These are phyloP conservation scores for Takifugu ocellatus DNA, from an alignment of 2,797 vertebrate species.

Conservation along the genomic window DNA sequence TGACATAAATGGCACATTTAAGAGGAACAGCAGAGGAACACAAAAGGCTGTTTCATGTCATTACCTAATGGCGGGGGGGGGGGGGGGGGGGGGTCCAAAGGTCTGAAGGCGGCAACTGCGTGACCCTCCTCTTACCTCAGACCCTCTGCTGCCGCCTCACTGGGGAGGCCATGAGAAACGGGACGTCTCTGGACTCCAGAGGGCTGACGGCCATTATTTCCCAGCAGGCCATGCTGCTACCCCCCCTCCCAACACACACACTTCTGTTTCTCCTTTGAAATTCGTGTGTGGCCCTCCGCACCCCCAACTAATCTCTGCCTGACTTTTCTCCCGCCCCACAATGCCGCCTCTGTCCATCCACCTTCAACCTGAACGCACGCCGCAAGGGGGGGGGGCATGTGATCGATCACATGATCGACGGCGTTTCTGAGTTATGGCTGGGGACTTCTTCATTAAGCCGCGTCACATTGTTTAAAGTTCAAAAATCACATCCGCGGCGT, in stretches of 20 bases:
- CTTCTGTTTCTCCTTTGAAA: constrained; percentile 46
- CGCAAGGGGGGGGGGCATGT: constrained; percentile 15
- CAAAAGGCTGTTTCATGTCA: constrained; percentile 28
- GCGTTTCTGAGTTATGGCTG: neutral
- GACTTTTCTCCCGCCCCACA: constrained; percentile 38
- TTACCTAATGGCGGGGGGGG: neutral
- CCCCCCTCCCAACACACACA: constrained; percentile 33
- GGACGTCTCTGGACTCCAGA: constrained; percentile 50
- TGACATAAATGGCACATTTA: no score
- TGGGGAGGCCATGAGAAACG: constrained; percentile 26
- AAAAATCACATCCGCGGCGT: constrained; percentile 36
- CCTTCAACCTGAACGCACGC: constrained; percentile 25
- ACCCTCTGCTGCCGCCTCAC: constrained; percentile 16
- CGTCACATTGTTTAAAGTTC: constrained; percentile 19
- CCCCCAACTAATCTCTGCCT: constrained; percentile 31
- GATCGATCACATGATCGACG: constrained; percentile 5
- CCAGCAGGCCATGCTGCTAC: constrained; percentile 54
- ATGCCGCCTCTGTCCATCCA: constrained; percentile 51
- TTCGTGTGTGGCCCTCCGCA: constrained; percentile 29
- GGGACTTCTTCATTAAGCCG: neutral
- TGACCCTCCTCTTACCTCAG: constrained; percentile 47
- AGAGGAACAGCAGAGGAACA: constrained; percentile 7
- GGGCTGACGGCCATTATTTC: constrained; percentile 54
- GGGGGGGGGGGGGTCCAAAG: constrained; percentile 53
- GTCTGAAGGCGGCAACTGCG: constrained; percentile 24